These are phyloP conservation scores for Toxonevra muliebris DNA, from an alignment of 2,888 invertebrate genomes.

Conservation along the genomic window DNA sequence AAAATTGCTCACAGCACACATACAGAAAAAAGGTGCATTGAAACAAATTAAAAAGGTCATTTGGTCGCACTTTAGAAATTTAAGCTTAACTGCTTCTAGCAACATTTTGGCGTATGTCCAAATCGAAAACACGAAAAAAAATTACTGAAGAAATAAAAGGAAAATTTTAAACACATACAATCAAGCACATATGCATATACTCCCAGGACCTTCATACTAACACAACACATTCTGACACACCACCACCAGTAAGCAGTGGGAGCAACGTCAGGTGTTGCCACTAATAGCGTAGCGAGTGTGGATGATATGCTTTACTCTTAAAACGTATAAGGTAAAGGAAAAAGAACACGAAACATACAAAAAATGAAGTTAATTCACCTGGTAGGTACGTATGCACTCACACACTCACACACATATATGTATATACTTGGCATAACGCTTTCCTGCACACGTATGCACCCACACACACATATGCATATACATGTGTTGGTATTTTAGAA, in stretches of 20 bases:
- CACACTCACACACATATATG: not conserved
- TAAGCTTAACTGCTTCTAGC: not conserved
- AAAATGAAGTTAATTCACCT: conserved; percentile 41
- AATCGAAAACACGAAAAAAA: conserved; percentile 1
- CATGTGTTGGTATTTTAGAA: not conserved
- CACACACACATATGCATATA: not conserved
- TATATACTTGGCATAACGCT: not conserved
- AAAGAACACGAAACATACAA: no score
- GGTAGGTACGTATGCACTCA: conserved; percentile 6
- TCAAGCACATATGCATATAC: no score
- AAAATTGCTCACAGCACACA: no score
- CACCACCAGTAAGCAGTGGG: conserved; percentile 3
- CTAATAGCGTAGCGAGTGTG: conserved; percentile 26
- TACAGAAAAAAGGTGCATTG: no score
- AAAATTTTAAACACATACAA: not conserved
- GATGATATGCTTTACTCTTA: not conserved
- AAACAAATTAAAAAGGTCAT: not conserved
- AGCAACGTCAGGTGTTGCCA: conserved; percentile 24
- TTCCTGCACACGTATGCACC: not conserved
- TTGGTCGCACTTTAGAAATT: conserved; percentile 11
- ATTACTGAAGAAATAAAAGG: not conserved
- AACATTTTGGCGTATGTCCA: not conserved
- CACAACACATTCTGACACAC: not conserved
- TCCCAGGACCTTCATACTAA: not conserved
- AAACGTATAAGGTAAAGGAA: no score